A percentile compares a stretch with the other conserved stretches of the same genome.
Conservation (phyloP, 1,140 invertebrate species). For the Bombus confusus region DNA sequence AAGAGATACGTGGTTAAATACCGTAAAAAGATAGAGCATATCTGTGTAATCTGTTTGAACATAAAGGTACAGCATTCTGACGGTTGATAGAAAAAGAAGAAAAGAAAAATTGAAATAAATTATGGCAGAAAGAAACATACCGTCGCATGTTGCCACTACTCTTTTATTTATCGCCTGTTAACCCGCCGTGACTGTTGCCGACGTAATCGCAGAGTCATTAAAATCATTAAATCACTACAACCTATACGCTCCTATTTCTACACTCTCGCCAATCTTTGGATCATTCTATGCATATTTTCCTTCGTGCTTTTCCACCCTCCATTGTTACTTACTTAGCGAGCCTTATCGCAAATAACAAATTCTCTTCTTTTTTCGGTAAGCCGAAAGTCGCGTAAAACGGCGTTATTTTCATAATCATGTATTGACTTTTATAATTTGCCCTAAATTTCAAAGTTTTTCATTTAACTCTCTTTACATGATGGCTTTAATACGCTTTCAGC, state of each 20-base stretch:
- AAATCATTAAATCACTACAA: slow-evolving; percentile 59
- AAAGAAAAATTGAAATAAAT: slow-evolving; percentile 11
- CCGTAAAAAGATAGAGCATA: neutral
- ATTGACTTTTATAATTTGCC: neutral
- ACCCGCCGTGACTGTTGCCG: slow-evolving; percentile 45
- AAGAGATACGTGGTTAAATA: neutral
- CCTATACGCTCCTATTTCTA: neutral
- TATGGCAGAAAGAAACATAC: neutral
- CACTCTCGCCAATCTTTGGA: neutral
- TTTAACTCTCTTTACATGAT: neutral
- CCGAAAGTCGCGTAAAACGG: neutral
- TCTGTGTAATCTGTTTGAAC: neutral
- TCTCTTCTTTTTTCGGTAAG: neutral
- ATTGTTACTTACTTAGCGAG: neutral
- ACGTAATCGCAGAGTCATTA: slow-evolving; percentile 58
- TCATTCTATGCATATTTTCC: neutral
- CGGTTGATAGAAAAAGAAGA: neutral
- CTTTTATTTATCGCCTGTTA: slow-evolving; percentile 62
- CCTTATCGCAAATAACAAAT: neutral
- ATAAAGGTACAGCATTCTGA: neutral
- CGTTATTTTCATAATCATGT: neutral
- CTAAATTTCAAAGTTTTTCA: neutral
- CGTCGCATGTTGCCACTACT: slow-evolving; percentile 9
- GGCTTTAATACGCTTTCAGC: neutral
- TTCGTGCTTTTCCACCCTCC: neutral